Conservation (phyloP, 2,797 vertebrate species). For the Pseudopleuronectes americanus region DNA sequence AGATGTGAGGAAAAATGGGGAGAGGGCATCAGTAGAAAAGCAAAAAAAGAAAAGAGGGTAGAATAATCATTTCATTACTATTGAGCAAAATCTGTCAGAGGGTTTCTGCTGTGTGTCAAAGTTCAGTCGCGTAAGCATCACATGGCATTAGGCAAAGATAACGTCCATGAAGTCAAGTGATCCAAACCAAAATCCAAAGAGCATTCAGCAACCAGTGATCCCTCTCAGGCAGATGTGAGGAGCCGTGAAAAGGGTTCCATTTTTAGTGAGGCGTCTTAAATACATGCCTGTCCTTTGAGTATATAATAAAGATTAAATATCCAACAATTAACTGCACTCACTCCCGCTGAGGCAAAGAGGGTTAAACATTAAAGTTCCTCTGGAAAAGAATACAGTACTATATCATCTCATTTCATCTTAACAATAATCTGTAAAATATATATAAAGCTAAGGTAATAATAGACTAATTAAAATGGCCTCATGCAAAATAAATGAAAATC, state of each 20-base stretch:
- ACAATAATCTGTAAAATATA: conserved; percentile 12
- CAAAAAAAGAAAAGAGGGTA: conserved; percentile 43
- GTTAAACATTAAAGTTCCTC: conserved; percentile 37
- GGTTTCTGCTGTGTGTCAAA: conserved; percentile 32
- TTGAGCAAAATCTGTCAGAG: conserved; percentile 12
- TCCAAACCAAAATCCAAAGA: conserved; percentile 80
- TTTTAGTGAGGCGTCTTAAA: conserved; percentile 81
- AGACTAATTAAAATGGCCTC: conserved; percentile 64
- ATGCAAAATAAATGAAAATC: conserved; percentile 79
- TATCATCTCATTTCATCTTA: conserved; percentile 3
- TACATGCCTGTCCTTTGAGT: conserved; percentile 76
- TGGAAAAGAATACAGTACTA: conserved; percentile 22
- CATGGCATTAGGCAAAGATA: conserved; percentile 70
- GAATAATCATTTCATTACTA: conserved; percentile 40
- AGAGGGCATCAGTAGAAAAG: conserved; percentile 59
- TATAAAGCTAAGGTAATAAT: not conserved
- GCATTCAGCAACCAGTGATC: conserved; percentile 87
- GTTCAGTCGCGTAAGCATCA: conserved; percentile 60
- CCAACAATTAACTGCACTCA: conserved; percentile 31
- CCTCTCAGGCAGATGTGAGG: conserved; percentile 84
- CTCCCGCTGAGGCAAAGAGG: conserved; percentile 44
- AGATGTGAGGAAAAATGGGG: conserved; percentile 53
- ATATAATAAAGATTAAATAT: conserved; percentile 1
- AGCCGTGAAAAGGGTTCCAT: conserved; percentile 74
- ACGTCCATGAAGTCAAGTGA: conserved; percentile 76